These are phyloP conservation scores for Argyresthia goedartella DNA, from an alignment of 2,888 invertebrate genomes.

Conservation along the genomic window DNA sequence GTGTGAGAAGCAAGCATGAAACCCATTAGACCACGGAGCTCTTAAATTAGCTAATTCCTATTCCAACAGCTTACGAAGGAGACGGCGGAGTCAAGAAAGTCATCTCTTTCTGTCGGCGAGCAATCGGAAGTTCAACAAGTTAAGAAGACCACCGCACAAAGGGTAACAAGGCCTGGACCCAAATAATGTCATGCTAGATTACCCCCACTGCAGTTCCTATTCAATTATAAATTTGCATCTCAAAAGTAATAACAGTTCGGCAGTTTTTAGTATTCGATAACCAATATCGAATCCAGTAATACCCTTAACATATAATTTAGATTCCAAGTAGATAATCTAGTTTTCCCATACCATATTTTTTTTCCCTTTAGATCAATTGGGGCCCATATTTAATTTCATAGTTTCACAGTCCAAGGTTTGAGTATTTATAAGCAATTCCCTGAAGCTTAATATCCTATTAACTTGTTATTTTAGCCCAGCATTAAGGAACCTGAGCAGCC, in stretches of 20 bases:
- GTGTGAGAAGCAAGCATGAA: too few relatives aligned
- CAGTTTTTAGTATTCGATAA: too few relatives aligned
- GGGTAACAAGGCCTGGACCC: conserved; percentile 24
- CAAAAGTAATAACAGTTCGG: too few relatives aligned
- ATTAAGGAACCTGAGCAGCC: conserved; percentile 45
- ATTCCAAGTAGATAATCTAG: background rate
- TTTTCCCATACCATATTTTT: background rate
- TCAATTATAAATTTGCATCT: background rate
- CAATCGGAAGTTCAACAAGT: conserved; percentile 43
- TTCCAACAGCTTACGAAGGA: conserved; percentile 48
- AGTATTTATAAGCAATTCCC: background rate
- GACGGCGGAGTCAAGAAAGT: conserved; percentile 61
- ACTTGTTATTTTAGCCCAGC: conserved; percentile 53
- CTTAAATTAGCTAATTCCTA: background rate
- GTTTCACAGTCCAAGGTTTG: too few relatives aligned
- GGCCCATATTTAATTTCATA: too few relatives aligned
- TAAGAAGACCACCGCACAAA: conserved; percentile 44
- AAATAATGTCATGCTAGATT: background rate
- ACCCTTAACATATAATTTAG: too few relatives aligned
- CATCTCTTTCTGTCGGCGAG: conserved; percentile 51
- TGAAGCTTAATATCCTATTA: conserved; percentile 42
- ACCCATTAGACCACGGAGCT: too few relatives aligned
- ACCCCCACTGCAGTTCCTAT: background rate
- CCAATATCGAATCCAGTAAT: too few relatives aligned
- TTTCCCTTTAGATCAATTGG: background rate